Evolutionary conservation across 2,888 invertebrate genomes (phyloP).

Genomic region (Drosophila paramelanica): DNA sequence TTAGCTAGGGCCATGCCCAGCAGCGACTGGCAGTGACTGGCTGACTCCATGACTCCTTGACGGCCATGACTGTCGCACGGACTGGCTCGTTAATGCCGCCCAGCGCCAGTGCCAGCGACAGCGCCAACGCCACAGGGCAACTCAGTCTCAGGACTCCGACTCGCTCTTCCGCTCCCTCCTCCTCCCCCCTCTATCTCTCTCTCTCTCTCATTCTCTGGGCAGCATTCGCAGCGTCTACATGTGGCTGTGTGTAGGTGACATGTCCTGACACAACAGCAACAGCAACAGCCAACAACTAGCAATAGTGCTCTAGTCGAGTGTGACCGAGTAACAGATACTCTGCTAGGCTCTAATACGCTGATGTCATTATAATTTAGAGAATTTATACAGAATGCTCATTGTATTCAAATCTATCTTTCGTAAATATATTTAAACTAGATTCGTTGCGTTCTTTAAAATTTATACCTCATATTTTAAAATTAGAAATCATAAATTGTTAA

Average conservation of each 20-base stretch:
- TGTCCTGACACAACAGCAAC: slow-evolving; percentile 71
- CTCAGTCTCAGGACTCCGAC: slow-evolving; percentile 23
- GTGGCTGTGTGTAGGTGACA: slow-evolving; percentile 73
- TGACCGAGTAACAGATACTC: too few species aligned
- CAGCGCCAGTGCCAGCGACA: slow-evolving; percentile 52
- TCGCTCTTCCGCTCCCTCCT: neutral
- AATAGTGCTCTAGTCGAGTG: too few species aligned
- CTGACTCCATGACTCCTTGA: slow-evolving; percentile 48
- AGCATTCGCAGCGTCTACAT: slow-evolving; percentile 41
- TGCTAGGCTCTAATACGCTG: too few species aligned
- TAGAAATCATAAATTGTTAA: too few species aligned
- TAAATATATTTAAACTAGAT: too few species aligned
- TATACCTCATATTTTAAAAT: too few species aligned
- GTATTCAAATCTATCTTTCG: too few species aligned
- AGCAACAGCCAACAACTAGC: slow-evolving; percentile 28
- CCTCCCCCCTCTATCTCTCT: neutral
- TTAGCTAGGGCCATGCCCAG: slow-evolving; percentile 37
- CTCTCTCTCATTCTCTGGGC: neutral
- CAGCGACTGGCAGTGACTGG: slow-evolving; percentile 36
- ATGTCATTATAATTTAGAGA: too few species aligned
- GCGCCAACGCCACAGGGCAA: slow-evolving; percentile 53
- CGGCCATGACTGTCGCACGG: slow-evolving; percentile 21
- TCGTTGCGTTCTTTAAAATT: too few species aligned
- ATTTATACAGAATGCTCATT: too few species aligned
- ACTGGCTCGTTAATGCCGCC: slow-evolving; percentile 69